Evolutionary conservation across 1,140 invertebrate species (phyloP).

Genomic region (Vollenhovia emeryi): DNA sequence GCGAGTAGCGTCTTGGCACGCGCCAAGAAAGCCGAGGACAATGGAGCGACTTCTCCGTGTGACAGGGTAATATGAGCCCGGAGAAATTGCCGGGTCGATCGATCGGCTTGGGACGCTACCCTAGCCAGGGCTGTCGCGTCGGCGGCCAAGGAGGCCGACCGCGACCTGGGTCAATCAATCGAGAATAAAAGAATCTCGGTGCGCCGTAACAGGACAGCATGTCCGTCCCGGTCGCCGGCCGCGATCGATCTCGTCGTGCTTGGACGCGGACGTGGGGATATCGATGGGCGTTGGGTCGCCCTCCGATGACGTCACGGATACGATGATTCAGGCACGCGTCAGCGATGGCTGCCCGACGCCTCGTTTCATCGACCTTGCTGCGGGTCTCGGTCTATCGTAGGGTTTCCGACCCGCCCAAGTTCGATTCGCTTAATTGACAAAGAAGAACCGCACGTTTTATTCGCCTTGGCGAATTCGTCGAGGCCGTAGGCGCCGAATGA

Average conservation of each 20-base stretch:
- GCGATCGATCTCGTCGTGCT: conserved; percentile 58
- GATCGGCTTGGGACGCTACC: conserved; percentile 53
- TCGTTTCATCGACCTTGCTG: neutral
- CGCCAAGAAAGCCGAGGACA: conserved; percentile 84
- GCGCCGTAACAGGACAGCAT: conserved; percentile 82
- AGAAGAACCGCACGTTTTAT: neutral
- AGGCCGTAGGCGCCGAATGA: too few species aligned
- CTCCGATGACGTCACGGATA: conserved; percentile 28
- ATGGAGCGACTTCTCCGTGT: conserved; percentile 84
- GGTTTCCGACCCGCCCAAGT: neutral
- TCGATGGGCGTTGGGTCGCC: conserved; percentile 12
- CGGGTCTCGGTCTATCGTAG: neutral
- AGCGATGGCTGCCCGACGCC: neutral
- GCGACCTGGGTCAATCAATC: conserved; percentile 69
- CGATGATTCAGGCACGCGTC: conserved; percentile 36
- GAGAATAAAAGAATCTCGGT: conserved; percentile 84
- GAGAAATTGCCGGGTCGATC: conserved; percentile 74
- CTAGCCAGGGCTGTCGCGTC: conserved; percentile 46
- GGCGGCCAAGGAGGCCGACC: conserved; percentile 44
- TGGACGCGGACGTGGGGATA: conserved; percentile 26
- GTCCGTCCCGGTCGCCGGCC: conserved; percentile 30
- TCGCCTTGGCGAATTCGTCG: too few species aligned
- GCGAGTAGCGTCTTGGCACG: conserved; percentile 76
- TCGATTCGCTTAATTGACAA: neutral
- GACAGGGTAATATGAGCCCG: conserved; percentile 84